phyloP scores from a whole-genome alignment of 2,797 vertebrate genomes.

The Brachyrhaphis roseni region DNA sequence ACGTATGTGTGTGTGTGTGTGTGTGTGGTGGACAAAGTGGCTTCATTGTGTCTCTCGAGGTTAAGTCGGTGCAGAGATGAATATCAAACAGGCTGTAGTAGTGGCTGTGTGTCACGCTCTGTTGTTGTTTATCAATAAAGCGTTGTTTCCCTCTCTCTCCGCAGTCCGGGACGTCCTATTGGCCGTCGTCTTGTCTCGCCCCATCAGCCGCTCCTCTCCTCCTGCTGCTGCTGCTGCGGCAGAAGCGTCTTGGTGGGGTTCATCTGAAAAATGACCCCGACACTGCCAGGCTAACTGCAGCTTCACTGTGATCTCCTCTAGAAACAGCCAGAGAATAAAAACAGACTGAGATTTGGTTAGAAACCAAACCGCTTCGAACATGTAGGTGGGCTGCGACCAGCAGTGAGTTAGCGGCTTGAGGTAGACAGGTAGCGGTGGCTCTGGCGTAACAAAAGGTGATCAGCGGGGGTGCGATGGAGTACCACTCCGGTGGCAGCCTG shows the following conservation, averaged over 20 bases:
- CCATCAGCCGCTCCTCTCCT: slow-evolving; percentile 10
- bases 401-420: slow-evolving; percentile 39
- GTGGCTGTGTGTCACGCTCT: slow-evolving; percentile 27
- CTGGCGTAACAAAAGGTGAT: slow-evolving; percentile 3
- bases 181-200: slow-evolving; percentile 33
- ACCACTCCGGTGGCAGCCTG: slow-evolving; percentile 84
- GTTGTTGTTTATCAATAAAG: slow-evolving; percentile 53
- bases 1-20: neutral
- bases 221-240: slow-evolving; percentile 21
- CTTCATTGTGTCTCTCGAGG: slow-evolving; percentile 49
- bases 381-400: slow-evolving; percentile 43
- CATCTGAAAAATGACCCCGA: neutral
- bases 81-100: slow-evolving; percentile 61
- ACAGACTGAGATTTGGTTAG: neutral
- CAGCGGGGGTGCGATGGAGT: slow-evolving; percentile 83
- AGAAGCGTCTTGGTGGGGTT: neutral
- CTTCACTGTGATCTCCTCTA: neutral
- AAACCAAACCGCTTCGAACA: slow-evolving; percentile 18
- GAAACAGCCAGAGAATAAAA: slow-evolving; percentile 14
- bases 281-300: neutral
- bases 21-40: slow-evolving; percentile 28
- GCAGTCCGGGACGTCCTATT: slow-evolving; percentile 36
- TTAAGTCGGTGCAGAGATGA: slow-evolving; percentile 47
- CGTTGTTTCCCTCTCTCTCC: slow-evolving; percentile 49
- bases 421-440: slow-evolving; percentile 54